Evolutionary conservation across 2,888 invertebrate species (phyloP).

Genomic region (Amiota mariae): DNA sequence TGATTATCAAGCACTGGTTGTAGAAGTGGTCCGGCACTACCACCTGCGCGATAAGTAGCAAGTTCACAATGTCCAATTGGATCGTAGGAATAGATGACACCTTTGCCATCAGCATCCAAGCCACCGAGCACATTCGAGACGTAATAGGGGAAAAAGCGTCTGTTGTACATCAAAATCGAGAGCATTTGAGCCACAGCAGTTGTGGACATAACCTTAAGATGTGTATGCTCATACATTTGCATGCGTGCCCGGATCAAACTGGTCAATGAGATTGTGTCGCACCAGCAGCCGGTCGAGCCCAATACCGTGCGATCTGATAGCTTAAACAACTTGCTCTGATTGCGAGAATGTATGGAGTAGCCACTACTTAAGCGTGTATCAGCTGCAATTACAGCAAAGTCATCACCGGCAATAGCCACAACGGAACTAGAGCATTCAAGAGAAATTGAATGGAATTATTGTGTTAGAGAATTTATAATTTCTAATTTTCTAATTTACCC

Average conservation of each 20-base stretch:
- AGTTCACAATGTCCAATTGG: slow-evolving; percentile 96
- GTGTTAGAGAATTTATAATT: slow-evolving; percentile 14
- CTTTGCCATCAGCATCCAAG: slow-evolving; percentile 92
- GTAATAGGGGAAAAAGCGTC: slow-evolving; percentile 98
- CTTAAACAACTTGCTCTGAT: slow-evolving; percentile 89
- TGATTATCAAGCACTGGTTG: slow-evolving; percentile 98
- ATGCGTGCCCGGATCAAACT: slow-evolving; percentile 87
- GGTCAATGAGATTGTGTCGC: slow-evolving; percentile 94
- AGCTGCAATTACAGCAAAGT: slow-evolving; percentile 95
- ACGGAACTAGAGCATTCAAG: slow-evolving; percentile 81
- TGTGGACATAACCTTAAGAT: slow-evolving; percentile 93
- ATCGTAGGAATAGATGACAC: slow-evolving; percentile 96
- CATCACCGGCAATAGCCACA: slow-evolving; percentile 95
- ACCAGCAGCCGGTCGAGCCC: slow-evolving; percentile 98
- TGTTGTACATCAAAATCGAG: slow-evolving; percentile 95
- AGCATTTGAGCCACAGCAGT: slow-evolving; percentile 96
- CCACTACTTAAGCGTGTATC: slow-evolving; percentile 95
- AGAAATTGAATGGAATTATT: not conserved
- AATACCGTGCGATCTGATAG: slow-evolving; percentile 88
- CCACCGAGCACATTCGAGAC: slow-evolving; percentile 96
- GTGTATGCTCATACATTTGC: slow-evolving; percentile 96
- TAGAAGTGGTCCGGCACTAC: slow-evolving; percentile 90
- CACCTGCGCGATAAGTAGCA: slow-evolving; percentile 88
- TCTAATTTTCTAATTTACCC: slow-evolving; percentile 76
- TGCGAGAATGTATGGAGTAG: slow-evolving; percentile 90